These are phyloP conservation scores for Timema cristinae DNA, from an alignment of 2,888 invertebrate species.

Conservation along the genomic window DNA sequence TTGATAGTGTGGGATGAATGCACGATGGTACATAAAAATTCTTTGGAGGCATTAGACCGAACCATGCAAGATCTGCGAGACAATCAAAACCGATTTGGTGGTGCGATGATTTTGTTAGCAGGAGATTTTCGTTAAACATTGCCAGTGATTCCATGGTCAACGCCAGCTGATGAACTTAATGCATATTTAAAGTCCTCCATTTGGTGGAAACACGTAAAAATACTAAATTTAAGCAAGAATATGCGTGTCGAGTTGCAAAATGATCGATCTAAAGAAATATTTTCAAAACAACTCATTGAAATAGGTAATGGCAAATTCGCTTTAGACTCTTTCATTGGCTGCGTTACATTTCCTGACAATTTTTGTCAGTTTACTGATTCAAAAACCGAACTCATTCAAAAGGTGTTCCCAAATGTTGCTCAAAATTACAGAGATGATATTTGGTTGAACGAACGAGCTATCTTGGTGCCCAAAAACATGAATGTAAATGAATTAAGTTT, in stretches of 20 bases:
- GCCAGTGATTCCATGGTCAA: neutral
- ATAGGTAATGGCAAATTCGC: slow-evolving; percentile 29
- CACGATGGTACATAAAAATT: neutral
- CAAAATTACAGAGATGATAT: too few species aligned
- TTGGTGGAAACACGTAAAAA: neutral
- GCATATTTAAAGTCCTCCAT: neutral
- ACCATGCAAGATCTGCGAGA: neutral
- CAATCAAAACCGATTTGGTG: neutral
- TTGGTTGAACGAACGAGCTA: slow-evolving; percentile 31
- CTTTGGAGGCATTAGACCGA: slow-evolving; percentile 10
- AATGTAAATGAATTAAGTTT: neutral
- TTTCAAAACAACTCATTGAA: neutral
- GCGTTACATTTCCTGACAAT: slow-evolving; percentile 36
- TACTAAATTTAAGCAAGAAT: neutral
- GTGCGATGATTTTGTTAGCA: slow-evolving; percentile 3
- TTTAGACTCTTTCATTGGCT: slow-evolving; percentile 35
- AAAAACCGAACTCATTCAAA: slow-evolving; percentile 36
- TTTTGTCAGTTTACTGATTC: slow-evolving; percentile 36
- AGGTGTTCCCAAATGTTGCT: slow-evolving; percentile 38
- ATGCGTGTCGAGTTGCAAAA: neutral
- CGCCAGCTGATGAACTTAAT: slow-evolving; percentile 4
- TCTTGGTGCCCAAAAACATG: slow-evolving; percentile 27
- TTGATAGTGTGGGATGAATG: slow-evolving; percentile 9
- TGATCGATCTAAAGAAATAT: neutral
- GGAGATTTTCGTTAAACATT: slow-evolving; percentile 8